phyloP scores from a whole-genome alignment of 30 jellyfish, hydroid and myxozoan genomes.

The Aurelia coerulea region DNA sequence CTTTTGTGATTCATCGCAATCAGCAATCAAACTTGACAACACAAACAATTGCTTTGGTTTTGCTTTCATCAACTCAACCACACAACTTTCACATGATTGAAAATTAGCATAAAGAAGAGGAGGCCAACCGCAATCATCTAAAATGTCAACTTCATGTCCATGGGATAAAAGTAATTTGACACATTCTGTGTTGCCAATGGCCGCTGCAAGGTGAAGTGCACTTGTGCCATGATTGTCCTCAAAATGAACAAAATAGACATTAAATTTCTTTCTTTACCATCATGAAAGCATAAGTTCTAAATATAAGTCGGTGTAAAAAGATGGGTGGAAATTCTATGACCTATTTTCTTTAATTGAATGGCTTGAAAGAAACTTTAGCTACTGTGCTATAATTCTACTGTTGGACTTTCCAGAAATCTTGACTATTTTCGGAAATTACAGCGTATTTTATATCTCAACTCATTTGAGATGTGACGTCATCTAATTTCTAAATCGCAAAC shows the following conservation, averaged over 20 bases:
- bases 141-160: conserved; percentile 84
- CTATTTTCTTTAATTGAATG: too few relatives aligned
- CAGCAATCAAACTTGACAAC: conserved; percentile 52
- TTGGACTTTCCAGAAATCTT: too few relatives aligned
- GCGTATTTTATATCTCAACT: too few relatives aligned
- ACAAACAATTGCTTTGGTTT: conserved; percentile 81
- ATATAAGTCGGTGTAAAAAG: too few relatives aligned
- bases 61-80: conserved; percentile 67
- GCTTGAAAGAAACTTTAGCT: too few relatives aligned
- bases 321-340: too few relatives aligned
- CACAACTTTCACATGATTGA: conserved; percentile 77
- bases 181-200: conserved; percentile 76
- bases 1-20: conserved; percentile 49
- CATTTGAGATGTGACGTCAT: too few relatives aligned
- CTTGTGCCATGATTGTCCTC: conserved; percentile 88
- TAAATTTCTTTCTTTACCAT: too few relatives aligned
- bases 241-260: background rate
- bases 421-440: too few relatives aligned
- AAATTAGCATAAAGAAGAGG: conserved; percentile 93
- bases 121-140: conserved; percentile 93
- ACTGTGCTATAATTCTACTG: too few relatives aligned
- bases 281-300: too few relatives aligned
- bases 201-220: conserved; percentile 88
- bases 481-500: too few relatives aligned
- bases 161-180: conserved; percentile 48